These are phyloP conservation scores for Acanthochromis polyacanthus DNA, from an alignment of 2,113 vertebrate species.

Conservation along the genomic window DNA sequence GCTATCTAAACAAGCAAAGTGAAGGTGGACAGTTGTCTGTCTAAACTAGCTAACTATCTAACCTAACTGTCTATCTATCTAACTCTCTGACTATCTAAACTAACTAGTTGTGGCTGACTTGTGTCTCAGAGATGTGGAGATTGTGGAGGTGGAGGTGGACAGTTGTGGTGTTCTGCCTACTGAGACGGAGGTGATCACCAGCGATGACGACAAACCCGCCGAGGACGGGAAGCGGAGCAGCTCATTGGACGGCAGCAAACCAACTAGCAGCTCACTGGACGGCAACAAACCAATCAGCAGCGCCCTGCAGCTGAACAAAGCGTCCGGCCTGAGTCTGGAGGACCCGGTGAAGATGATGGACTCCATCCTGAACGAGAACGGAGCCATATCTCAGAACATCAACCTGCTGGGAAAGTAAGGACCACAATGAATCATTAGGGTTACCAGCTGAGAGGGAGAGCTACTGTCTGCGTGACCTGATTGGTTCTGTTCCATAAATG, in stretches of 20 bases:
- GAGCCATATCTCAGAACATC: constrained; percentile 93
- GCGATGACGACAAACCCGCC: constrained; percentile 3
- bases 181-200: constrained; percentile 76
- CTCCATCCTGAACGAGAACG: constrained; percentile 94
- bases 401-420: constrained; percentile 96
- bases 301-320: constrained; percentile 89
- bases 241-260: not conserved
- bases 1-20: no score
- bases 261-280: constrained; percentile 72
- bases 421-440: no score
- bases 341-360: constrained; percentile 97
- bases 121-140: constrained; percentile 88
- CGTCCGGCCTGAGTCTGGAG: constrained; percentile 87
- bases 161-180: constrained; percentile 82
- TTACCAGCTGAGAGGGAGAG: no score
- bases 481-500: no score
- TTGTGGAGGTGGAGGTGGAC: constrained; percentile 90
- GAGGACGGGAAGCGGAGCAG: constrained; percentile 34
- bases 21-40: no score
- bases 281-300: constrained; percentile 72
- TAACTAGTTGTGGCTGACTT: no score
- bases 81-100: no score
- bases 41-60: no score
- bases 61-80: no score
- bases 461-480: no score